Conservation (phyloP, 2,113 vertebrate genomes). For the Saimiri boliviensis region DNA sequence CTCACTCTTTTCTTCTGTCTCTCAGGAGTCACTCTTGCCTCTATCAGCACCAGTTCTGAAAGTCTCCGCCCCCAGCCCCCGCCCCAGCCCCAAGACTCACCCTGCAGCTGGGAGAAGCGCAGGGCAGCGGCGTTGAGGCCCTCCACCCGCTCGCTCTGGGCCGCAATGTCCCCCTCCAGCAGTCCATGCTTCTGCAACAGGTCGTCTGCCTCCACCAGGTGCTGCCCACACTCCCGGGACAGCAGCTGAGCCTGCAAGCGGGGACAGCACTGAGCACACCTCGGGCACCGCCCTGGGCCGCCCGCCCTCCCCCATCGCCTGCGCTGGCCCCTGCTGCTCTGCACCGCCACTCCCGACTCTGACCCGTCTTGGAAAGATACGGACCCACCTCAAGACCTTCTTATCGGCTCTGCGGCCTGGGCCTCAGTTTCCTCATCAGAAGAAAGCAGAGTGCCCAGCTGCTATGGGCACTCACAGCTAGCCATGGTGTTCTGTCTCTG, state of each 20-base stretch:
- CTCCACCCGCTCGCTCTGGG: slow-evolving; percentile 93
- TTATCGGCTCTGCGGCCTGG: neutral
- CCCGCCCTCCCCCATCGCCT: neutral
- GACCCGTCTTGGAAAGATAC: neutral
- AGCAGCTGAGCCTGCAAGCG: slow-evolving; percentile 87
- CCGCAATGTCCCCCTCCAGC: slow-evolving; percentile 92
- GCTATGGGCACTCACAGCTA: neutral
- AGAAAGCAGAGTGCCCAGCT: neutral
- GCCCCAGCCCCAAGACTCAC: slow-evolving; percentile 74
- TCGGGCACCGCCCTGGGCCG: neutral
- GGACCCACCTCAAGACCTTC: neutral
- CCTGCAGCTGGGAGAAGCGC: slow-evolving; percentile 92
- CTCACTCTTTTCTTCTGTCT: neutral
- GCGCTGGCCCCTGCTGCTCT: neutral
- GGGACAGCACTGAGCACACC: neutral
- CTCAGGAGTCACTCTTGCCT: neutral
- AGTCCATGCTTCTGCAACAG: slow-evolving; percentile 95
- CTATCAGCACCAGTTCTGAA: neutral
- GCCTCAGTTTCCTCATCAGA: neutral
- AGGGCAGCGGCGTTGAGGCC: slow-evolving; percentile 91
- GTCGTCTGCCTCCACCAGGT: slow-evolving; percentile 95
- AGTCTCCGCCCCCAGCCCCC: neutral
- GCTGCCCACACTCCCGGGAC: slow-evolving; percentile 94
- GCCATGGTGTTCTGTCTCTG: neutral
- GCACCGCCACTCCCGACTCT: neutral